phyloP scores from a whole-genome alignment of 2,113 vertebrate genomes.

The Orycteropus afer region DNA sequence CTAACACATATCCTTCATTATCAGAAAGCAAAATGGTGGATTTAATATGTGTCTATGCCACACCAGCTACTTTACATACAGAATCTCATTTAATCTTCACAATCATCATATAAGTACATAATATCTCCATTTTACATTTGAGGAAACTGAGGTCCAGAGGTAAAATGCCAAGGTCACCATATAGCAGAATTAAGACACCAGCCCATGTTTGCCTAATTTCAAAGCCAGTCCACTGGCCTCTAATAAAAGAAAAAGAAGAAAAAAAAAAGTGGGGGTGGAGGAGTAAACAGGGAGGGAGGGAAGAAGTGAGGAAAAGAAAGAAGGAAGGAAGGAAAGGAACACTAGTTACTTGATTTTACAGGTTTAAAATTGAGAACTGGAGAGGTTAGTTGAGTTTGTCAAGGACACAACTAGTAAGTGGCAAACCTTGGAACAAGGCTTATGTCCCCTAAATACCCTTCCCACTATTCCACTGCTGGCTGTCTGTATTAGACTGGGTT shows the following conservation, averaged over 20 bases:
- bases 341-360: neutral
- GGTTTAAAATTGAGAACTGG: neutral
- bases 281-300: too few species aligned
- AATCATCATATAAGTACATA: neutral
- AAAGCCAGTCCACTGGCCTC: neutral
- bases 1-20: neutral
- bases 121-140: neutral
- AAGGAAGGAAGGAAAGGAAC: neutral
- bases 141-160: neutral
- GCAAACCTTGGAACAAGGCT: slow-evolving; percentile 7
- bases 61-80: slow-evolving; percentile 1
- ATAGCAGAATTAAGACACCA: neutral
- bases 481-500: too few species aligned
- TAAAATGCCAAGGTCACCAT: neutral
- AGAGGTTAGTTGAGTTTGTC: neutral
- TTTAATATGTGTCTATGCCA: neutral
- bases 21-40: neutral
- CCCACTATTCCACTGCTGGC: neutral
- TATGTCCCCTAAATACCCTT: neutral
- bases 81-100: neutral
- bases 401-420: neutral
- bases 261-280: rapidly evolving
- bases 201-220: neutral
- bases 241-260: neutral
- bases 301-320: too few species aligned